A percentile compares a stretch with the other conserved stretches of the same genome.
These are phyloP conservation scores for Bradypodion pumilum DNA, from an alignment of 2,797 vertebrate genomes.

Conservation along the genomic window DNA sequence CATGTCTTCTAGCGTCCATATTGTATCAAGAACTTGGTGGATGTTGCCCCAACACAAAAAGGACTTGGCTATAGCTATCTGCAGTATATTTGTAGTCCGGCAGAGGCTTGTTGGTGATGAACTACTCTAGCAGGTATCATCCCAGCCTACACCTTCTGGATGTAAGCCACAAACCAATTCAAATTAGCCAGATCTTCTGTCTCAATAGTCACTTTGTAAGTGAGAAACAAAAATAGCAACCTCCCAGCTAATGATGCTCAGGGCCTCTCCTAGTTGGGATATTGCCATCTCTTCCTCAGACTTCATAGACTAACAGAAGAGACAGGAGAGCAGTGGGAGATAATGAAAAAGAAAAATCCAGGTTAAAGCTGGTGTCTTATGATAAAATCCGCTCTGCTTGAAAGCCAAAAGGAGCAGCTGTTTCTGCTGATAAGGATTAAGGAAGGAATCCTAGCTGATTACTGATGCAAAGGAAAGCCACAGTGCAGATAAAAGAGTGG, in stretches of 20 bases:
- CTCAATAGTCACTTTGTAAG: slow-evolving; percentile 41
- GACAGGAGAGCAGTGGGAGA: background rate
- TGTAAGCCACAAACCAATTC: slow-evolving; percentile 46
- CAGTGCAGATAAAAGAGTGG: slow-evolving; percentile 34
- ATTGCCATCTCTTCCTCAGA: slow-evolving; percentile 6
- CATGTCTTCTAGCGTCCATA: slow-evolving; percentile 63
- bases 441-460: slow-evolving; percentile 4
- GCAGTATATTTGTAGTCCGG: slow-evolving; percentile 81
- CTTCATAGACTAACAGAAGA: background rate
- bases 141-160: slow-evolving; percentile 69
- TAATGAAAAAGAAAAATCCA: slow-evolving; percentile 20
- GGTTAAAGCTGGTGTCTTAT: slow-evolving; percentile 24
- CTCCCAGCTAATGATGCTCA: background rate
- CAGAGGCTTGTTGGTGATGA: slow-evolving; percentile 78
- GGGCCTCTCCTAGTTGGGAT: slow-evolving; percentile 21
- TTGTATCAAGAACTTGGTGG: slow-evolving; percentile 55
- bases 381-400: slow-evolving; percentile 19
- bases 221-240: background rate
- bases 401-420: background rate
- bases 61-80: slow-evolving; percentile 67
- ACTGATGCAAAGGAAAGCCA: background rate
- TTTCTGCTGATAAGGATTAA: background rate
- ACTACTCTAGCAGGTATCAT: slow-evolving; percentile 72
- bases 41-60: slow-evolving; percentile 56
- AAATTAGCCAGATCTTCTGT: slow-evolving; percentile 55